Conservation (phyloP, 2,888 invertebrate species). For the Cheilosia pagana region DNA sequence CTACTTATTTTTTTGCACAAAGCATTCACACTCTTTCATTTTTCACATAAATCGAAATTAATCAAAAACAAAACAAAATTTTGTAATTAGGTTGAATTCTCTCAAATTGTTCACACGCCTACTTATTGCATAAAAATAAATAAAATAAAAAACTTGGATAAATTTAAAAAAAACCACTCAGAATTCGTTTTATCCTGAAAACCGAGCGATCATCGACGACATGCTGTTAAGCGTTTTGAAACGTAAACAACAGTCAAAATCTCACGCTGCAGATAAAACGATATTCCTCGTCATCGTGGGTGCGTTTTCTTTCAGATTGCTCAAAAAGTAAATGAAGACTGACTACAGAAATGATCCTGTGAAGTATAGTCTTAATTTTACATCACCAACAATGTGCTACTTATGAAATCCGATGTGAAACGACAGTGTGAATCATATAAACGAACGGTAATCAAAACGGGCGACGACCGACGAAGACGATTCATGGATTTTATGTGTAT, state of each 20-base stretch:
- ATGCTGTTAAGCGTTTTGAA: slow-evolving; percentile 34
- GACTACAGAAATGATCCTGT: slow-evolving; percentile 89
- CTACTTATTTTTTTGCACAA: no score
- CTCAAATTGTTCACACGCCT: no score
- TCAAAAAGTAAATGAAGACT: slow-evolving; percentile 85
- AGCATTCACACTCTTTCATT: no score
- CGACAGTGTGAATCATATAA: not conserved
- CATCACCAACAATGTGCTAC: not conserved
- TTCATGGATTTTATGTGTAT: not conserved
- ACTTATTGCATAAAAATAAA: no score
- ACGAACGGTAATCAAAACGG: not conserved
- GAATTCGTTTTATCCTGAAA: not conserved
- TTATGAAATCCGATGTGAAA: not conserved
- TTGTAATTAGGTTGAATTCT: no score
- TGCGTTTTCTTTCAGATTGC: slow-evolving; percentile 84
- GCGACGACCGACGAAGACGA: not conserved
- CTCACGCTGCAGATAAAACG: slow-evolving; percentile 85
- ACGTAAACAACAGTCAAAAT: slow-evolving; percentile 76
- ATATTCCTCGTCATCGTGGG: slow-evolving; percentile 86
- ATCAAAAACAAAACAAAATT: no score
- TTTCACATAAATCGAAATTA: no score
- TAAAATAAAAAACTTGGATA: no score
- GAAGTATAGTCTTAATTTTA: slow-evolving; percentile 84
- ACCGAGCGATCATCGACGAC: slow-evolving; percentile 27
- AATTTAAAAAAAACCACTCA: no score